These are phyloP conservation scores for Lycaon pictus DNA, from an alignment of 2,113 vertebrate genomes.

Conservation along the genomic window DNA sequence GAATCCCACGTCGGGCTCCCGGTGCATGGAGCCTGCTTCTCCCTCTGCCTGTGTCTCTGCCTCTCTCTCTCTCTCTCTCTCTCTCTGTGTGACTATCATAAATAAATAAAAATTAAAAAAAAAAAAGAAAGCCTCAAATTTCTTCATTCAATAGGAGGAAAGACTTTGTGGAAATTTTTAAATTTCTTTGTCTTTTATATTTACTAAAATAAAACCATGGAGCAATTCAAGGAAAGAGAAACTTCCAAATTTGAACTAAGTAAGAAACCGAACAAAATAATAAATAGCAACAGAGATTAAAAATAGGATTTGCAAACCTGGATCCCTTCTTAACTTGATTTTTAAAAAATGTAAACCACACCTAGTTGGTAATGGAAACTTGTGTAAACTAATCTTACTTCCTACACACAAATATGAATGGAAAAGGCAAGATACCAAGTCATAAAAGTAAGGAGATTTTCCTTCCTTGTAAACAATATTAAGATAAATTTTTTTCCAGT, in stretches of 20 bases:
- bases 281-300: constrained; percentile 52
- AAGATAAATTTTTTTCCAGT: constrained; percentile 10
- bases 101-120: no score
- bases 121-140: neutral
- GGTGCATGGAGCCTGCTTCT: no score
- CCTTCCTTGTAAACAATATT: constrained; percentile 41
- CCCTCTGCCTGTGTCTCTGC: no score
- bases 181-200: neutral
- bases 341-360: constrained; percentile 58
- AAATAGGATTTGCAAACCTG: constrained; percentile 59
- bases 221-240: neutral
- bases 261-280: constrained; percentile 48
- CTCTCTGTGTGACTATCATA: no score
- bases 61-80: no score
- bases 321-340: constrained; percentile 45
- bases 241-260: constrained; percentile 23
- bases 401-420: constrained; percentile 40
- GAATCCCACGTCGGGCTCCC: no score
- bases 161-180: neutral
- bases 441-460: constrained; percentile 51
- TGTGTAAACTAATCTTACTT: constrained; percentile 52
- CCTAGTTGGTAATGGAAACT: constrained; percentile 62
- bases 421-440: constrained; percentile 40
- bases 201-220: constrained; percentile 42
- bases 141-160: constrained; percentile 16